phyloP scores from a whole-genome alignment of 2,113 vertebrate species.

The Euleptes europaea region DNA sequence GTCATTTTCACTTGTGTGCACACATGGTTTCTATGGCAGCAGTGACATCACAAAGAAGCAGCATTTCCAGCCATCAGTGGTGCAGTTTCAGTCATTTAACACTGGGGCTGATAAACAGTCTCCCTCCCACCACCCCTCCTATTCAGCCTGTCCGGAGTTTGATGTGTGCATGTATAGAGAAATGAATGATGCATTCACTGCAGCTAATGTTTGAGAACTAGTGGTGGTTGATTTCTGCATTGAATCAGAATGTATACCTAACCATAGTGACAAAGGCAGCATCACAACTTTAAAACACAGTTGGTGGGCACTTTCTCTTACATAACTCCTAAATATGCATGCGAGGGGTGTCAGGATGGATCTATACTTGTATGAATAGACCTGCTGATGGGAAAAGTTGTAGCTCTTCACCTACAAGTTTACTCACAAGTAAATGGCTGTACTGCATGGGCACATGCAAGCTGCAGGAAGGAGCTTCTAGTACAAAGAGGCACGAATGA shows the following conservation, averaged over 20 bases:
- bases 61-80: background rate
- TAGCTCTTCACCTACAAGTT: background rate
- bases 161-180: background rate
- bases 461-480: background rate
- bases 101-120: background rate
- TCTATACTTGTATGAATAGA: background rate
- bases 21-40: constrained; percentile 37
- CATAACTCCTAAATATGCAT: background rate
- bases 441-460: background rate
- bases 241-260: background rate
- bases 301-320: background rate
- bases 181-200: background rate
- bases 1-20: constrained; percentile 40
- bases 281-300: background rate
- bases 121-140: background rate
- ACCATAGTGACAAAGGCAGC: background rate
- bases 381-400: background rate
- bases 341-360: no score
- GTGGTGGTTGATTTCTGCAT: background rate
- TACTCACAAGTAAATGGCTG: background rate
- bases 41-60: constrained; percentile 31
- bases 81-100: constrained; percentile 17
- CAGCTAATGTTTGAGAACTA: background rate
- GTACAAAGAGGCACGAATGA: background rate
- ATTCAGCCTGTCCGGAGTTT: background rate